Conservation (phyloP, 1,140 invertebrate genomes). For the Ectropis grisescens region DNA sequence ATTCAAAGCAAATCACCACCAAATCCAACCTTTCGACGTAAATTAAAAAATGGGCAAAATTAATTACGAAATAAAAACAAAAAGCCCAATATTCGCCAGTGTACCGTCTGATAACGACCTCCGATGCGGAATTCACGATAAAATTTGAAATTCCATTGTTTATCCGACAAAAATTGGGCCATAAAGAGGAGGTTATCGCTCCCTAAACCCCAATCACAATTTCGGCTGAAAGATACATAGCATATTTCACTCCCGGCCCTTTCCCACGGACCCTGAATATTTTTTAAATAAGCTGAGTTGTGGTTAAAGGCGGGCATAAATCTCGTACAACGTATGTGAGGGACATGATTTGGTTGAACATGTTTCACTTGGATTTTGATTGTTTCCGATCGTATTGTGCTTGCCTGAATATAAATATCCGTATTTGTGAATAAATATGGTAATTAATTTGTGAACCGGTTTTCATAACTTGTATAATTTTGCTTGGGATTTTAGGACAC, state of each 20-base stretch:
- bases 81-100: too few species aligned
- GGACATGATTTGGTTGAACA: slow-evolving; percentile 10
- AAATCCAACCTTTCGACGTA: too few species aligned
- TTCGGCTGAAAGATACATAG: slow-evolving; percentile 34
- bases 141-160: slow-evolving; percentile 49
- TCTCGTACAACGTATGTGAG: slow-evolving; percentile 23
- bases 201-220: slow-evolving; percentile 53
- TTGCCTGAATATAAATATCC: too few species aligned
- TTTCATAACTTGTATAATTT: too few species aligned
- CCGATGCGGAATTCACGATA: slow-evolving; percentile 18
- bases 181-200: slow-evolving; percentile 52
- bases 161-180: slow-evolving; percentile 51
- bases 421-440: too few species aligned
- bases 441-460: too few species aligned
- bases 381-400: too few species aligned
- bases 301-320: slow-evolving; percentile 39
- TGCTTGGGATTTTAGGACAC: too few species aligned
- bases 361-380: too few species aligned
- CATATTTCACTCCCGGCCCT: slow-evolving; percentile 24
- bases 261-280: slow-evolving; percentile 2
- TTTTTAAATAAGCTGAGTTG: slow-evolving; percentile 29
- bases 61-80: too few species aligned
- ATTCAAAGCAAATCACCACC: too few species aligned
- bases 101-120: slow-evolving; percentile 17
- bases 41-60: too few species aligned